Evolutionary conservation across 2,888 invertebrate genomes (phyloP), one percentile per base, ranked within the genome.

Genomic region (Phrixothrix hirtus): DNA sequence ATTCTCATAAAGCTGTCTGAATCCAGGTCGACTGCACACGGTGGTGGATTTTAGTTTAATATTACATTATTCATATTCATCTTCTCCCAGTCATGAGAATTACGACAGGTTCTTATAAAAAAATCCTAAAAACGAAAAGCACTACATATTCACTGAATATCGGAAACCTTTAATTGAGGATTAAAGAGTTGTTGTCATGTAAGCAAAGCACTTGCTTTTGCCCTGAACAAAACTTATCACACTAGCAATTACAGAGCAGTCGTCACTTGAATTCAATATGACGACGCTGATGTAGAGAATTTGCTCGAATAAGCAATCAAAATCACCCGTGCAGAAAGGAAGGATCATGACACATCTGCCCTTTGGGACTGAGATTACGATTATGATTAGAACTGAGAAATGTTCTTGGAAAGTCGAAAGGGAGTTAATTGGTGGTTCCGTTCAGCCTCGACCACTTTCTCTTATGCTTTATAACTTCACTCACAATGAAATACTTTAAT

Each of bases 1-100:
- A 67, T 68, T 68, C 67, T 68, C 66, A 67, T 67, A 67, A 67
- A 67, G 61, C 65, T 65, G 66, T 62, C 65, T 62, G 59, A 59
- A 65, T 67, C 58, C 60, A 57, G 61, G 63, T 61, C 59, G 62
- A 51, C 50, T 50, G 56, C 39, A 55, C 46, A n/a, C 37, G 12
- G 58, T 50, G 57, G 43, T 46, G 56, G 61, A 63, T 63, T 61
- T 60, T 59, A 59, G 59, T 63, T 60, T 62, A 63, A 65, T 62
- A 63, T 62, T 52, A 38, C 35, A 52, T 52, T 35, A 32, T 53
- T 53, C 45, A 39, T 35, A 38, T 39, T n/a, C 41, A 11, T 11
- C 11, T 31, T 31, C 31, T 41, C 32, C 17, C 31, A 10, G n/a
- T 35, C 26, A 27, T 27, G 35, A 25, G 35, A 44, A 44, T 44